Evolutionary conservation across 1,140 invertebrate genomes (phyloP).

Genomic region (Meloidogyne floridensis): DNA sequence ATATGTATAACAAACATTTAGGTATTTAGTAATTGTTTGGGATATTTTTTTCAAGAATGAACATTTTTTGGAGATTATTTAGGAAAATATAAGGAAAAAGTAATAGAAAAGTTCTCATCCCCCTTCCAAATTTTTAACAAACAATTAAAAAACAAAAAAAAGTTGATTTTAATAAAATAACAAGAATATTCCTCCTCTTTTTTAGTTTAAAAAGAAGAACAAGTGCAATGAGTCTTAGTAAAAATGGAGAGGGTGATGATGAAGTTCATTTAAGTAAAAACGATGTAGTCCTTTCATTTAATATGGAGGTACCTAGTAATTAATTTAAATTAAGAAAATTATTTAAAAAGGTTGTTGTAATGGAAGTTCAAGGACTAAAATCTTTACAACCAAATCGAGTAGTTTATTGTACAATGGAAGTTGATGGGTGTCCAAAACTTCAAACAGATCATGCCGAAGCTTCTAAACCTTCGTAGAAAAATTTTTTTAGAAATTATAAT

Average conservation of each 20-base stretch:
- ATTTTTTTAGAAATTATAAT: background rate
- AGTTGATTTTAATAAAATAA: too few species aligned
- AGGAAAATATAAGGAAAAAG: too few species aligned
- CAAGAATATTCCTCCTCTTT: too few species aligned
- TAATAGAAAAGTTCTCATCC: too few species aligned
- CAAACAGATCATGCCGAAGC: conserved; percentile 99
- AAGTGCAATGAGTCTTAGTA: conserved; percentile 63
- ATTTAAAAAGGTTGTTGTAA: conserved; percentile 81
- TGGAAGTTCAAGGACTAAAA: conserved; percentile 97
- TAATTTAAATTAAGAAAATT: background rate
- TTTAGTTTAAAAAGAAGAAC: conserved; percentile 63
- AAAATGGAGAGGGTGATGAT: conserved; percentile 60
- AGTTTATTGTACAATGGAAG: conserved; percentile 99
- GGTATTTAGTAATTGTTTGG: too few species aligned
- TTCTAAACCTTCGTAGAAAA: conserved; percentile 78
- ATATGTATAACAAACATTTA: too few species aligned
- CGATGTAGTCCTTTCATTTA: conserved; percentile 62
- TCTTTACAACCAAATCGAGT: conserved; percentile 92
- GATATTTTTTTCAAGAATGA: too few species aligned
- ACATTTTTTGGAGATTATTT: too few species aligned
- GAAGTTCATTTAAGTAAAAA: conserved; percentile 62
- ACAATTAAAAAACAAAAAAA: too few species aligned
- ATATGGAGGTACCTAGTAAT: conserved; percentile 60
- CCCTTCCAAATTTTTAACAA: background rate
- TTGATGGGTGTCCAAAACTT: conserved; percentile 90